Conservation (phyloP, 2,113 vertebrate species). For the Amblyornis subalaris region DNA sequence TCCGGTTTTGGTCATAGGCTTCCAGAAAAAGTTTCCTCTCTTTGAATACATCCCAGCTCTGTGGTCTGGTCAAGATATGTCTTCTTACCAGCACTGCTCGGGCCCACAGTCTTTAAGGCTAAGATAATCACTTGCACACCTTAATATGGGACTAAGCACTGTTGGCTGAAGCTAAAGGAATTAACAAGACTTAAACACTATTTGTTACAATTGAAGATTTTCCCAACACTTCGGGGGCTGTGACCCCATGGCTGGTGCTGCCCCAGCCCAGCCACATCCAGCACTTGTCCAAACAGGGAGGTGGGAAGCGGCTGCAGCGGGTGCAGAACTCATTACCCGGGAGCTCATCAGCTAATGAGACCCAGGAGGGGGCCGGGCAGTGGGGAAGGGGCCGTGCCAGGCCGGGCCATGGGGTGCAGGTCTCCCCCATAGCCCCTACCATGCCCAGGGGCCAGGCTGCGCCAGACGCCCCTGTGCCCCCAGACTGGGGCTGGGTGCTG, state of each 20-base stretch:
- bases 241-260: background rate
- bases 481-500: accelerated
- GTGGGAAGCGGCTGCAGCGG: conserved; percentile 7
- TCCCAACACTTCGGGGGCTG: background rate
- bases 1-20: background rate
- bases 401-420: background rate
- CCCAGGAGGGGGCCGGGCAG: background rate
- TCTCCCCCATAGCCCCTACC: background rate
- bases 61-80: background rate
- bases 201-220: background rate
- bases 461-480: accelerated
- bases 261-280: background rate
- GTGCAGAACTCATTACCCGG: conserved; percentile 27
- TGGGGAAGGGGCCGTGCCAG: accelerated
- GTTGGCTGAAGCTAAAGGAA: background rate
- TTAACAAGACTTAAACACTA: background rate
- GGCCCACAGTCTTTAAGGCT: background rate
- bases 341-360: conserved; percentile 44
- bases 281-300: conserved; percentile 53
- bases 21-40: background rate
- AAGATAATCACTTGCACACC: background rate
- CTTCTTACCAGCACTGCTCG: background rate
- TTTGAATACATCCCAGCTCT: background rate
- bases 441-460: background rate
- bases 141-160: too few species aligned